These are phyloP conservation scores for Adelosebastes latens DNA, from an alignment of 2,797 vertebrate species.

Conservation along the genomic window DNA sequence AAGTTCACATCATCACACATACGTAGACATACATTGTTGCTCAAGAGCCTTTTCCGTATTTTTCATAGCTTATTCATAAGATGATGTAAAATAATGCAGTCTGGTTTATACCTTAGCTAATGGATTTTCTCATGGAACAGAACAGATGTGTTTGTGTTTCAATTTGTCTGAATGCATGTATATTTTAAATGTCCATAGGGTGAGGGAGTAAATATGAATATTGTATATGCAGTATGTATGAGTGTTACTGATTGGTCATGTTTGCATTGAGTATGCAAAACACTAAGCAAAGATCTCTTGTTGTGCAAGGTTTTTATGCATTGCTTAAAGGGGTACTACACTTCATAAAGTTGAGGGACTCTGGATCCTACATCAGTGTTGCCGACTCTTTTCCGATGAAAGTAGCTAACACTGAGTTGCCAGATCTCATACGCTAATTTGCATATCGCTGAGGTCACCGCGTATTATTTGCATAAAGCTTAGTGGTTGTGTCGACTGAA, in stretches of 20 bases:
- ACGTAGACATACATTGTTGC: background rate
- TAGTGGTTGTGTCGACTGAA: no score
- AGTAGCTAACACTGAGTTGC: no score
- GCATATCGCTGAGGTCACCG: no score
- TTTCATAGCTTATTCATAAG: background rate
- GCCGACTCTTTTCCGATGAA: no score
- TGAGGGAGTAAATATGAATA: background rate
- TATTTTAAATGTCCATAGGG: background rate
- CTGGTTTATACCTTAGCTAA: background rate
- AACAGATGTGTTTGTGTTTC: background rate
- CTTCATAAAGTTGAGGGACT: no score
- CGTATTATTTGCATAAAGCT: no score
- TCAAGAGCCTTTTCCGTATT: background rate
- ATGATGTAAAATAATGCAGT: background rate
- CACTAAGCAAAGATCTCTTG: background rate
- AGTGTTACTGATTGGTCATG: background rate
- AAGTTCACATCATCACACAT: background rate
- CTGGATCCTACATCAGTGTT: no score
- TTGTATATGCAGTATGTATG: background rate
- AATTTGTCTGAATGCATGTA: background rate
- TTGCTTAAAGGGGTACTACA: background rate
- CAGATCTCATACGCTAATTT: no score
- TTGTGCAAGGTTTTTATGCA: background rate
- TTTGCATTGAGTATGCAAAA: background rate
- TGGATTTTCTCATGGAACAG: background rate